Base-by-base conservation (phyloP, 92 coral and sea anemone genomes). In the Porites divaricata region DNA sequence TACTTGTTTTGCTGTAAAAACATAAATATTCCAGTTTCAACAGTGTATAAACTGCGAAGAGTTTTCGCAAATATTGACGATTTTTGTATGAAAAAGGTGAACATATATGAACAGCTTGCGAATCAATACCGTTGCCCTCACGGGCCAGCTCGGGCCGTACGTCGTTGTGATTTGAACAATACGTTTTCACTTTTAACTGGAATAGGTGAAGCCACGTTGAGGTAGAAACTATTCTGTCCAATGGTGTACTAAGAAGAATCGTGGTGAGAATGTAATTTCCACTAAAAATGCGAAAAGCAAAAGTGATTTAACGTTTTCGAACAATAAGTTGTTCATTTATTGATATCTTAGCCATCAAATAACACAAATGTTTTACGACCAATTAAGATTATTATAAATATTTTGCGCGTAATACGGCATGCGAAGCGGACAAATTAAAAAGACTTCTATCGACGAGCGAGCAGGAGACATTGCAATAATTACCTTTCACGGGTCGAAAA, bases 381-480 rank as follows among this genome's bases (percentile, higher is more conserved):
- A 56, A 54, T 28, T 15, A 41, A 26, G 51, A 52, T 66, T 24
- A 9, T 21, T 35, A 8, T 11, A 15, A 2, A 7, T 10, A 21
- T 8, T n/a, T 48, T 24, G 45, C 14, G 50, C 26, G 79, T 61
- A 9, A 59, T 16, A 48, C 17, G 11, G 63, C 58, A 59, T 19
- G 57, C 78, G 11, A 62, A 63, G 15, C 79, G 22, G 53, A 62
- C 8, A 82, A 59, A 54, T 59, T 72, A 23, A 82, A 82, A 9
- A 48, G 68, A 68, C 28, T 25, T 63, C 63, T 72, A 16, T 82
- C 45, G 77, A 74, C 63, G 26, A 72, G 72, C 63, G 26, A 72
- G 72, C 63, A 72, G 78, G 86, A 49, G 79, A 53, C 78, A 72
- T 35, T 59, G 64, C 58, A 72, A 26, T 74, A 82, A 82, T 72